Base-by-base conservation (phyloP, 64 coral and sea anemone genomes). In the Pocillopora damicornis region DNA sequence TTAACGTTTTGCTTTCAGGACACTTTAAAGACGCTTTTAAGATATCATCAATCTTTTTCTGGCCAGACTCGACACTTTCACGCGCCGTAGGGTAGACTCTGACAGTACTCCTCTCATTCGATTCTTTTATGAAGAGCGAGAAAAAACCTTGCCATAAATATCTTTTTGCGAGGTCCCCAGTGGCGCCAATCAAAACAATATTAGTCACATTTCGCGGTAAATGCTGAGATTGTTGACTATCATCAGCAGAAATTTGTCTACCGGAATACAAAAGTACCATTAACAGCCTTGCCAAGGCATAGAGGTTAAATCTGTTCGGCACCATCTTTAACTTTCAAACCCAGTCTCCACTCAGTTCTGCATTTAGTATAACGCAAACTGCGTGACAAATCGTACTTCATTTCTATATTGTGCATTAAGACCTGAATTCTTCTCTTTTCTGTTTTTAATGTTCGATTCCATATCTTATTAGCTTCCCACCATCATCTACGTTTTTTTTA, bases 101-200 rank as follows among this genome's bases (percentile, higher is more conserved):
- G 25, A 98, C 86, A 8, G 73, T 68, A 65, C 81, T 89, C 20
- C 57, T 61, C 12, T 51, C 59, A 11, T 58, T 79, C 66, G 17
- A 89, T 56, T 91, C 75, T 61, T 94, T 38, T 35, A 12, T 75
- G 37, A 91, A 98, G 35, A 98, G 76, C 13, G 66, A 51, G 61
- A 91, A 94, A 13, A 98, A 81, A 9, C 95, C 92, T 45, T 94
- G 81, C 95, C 95, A 98, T 61, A 98, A 61, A 88, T 98, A 98
- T 65, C 88, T 94, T 30, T 79, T 93, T 4, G 95, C 95, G 8
- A 98, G 62, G 79, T 98, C 95, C 0, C 95, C 95, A 2, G 92
- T 94, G 3, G 92, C 95, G 35, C 95, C 95, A 35, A 98, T 75
- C 60, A 98, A 75, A 20, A 98, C 65, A 35, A 98, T 67, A 61